These are phyloP conservation scores for Prionailurus bengalensis DNA, from an alignment of 2,113 vertebrate species.

Conservation along the genomic window DNA sequence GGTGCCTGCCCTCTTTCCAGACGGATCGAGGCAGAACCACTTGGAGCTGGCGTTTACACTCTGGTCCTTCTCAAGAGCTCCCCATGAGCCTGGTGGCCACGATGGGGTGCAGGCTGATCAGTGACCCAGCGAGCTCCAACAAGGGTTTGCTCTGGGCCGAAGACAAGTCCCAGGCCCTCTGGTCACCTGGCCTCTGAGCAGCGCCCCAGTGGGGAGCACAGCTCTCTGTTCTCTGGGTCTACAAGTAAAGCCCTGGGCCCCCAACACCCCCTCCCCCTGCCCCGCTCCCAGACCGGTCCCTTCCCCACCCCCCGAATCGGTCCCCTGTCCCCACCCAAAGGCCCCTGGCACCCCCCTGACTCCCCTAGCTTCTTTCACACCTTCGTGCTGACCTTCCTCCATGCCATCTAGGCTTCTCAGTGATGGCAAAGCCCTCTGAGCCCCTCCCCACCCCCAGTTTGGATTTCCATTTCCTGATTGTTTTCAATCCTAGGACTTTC, in stretches of 20 bases:
- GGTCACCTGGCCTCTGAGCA: background rate
- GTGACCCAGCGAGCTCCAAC: background rate
- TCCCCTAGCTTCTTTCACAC: background rate
- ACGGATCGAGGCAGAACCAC: no score
- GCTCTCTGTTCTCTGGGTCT: background rate
- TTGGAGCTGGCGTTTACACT: background rate
- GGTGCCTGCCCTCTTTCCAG: rapidly evolving
- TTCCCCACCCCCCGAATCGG: no score
- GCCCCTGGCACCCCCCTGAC: background rate
- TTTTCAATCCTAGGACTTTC: background rate
- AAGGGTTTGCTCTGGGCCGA: background rate
- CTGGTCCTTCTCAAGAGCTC: background rate
- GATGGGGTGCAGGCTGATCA: no score
- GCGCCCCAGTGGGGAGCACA: background rate
- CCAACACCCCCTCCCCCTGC: no score
- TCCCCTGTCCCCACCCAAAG: background rate
- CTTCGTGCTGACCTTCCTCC: no score
- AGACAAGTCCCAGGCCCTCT: background rate
- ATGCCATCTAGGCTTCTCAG: background rate
- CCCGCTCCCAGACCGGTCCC: background rate
- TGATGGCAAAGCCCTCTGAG: background rate
- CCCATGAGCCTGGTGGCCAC: rapidly evolving
- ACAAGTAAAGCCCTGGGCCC: background rate
- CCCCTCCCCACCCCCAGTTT: background rate
- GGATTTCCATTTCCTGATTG: background rate